phyloP scores from a whole-genome alignment of 2,888 invertebrate species.

The Ametastegia equiseti region DNA sequence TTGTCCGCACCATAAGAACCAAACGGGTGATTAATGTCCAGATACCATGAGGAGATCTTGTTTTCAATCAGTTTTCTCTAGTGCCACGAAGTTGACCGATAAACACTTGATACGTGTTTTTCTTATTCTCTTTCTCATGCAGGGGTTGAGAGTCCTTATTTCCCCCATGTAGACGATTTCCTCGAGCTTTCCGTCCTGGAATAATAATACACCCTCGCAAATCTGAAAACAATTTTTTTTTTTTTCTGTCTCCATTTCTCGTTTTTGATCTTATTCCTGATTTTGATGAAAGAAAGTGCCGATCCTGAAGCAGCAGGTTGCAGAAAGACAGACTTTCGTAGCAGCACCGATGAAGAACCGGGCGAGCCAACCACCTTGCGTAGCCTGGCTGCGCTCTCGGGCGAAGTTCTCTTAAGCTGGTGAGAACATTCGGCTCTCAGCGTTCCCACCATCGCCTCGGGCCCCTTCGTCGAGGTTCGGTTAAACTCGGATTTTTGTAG shows the following conservation, averaged over 20 bases:
- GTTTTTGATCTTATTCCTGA: background rate
- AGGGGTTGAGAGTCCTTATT: background rate
- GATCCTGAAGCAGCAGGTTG: slow-evolving; percentile 4
- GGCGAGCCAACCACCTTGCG: slow-evolving; percentile 59
- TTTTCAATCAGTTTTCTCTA: slow-evolving; percentile 67
- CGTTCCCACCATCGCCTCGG: slow-evolving; percentile 76
- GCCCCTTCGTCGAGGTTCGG: slow-evolving; percentile 70
- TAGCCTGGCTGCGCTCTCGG: slow-evolving; percentile 62
- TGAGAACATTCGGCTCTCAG: slow-evolving; percentile 74
- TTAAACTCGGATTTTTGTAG: slow-evolving; percentile 61
- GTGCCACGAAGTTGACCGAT: slow-evolving; percentile 50
- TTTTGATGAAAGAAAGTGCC: background rate
- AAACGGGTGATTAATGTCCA: slow-evolving; percentile 56
- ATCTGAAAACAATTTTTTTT: too few relatives aligned
- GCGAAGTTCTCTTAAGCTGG: slow-evolving; percentile 64
- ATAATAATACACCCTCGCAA: too few relatives aligned
- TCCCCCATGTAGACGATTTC: too few relatives aligned
- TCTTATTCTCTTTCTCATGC: background rate
- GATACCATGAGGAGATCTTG: slow-evolving; percentile 51
- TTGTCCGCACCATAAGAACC: background rate
- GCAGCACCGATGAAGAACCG: slow-evolving; percentile 53
- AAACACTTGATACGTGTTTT: background rate
- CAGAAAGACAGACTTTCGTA: slow-evolving; percentile 28
- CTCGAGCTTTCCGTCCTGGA: too few relatives aligned
- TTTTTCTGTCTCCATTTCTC: background rate